phyloP scores from a whole-genome alignment of 2,797 vertebrate genomes.

The Poecilia wingei region DNA sequence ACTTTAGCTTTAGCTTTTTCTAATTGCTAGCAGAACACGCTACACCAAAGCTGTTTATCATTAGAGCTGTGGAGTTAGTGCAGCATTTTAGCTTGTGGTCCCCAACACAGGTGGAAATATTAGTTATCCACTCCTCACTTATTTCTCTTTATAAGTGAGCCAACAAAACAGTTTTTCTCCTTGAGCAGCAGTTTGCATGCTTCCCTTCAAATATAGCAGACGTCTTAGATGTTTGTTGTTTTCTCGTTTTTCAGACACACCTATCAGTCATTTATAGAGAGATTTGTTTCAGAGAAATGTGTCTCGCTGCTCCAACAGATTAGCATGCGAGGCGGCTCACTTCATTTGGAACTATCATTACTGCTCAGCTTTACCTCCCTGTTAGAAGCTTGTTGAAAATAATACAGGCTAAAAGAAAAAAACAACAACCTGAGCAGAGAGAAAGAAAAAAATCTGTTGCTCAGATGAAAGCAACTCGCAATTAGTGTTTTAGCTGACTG shows the following conservation, averaged over 20 bases:
- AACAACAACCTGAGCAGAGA: constrained; percentile 7
- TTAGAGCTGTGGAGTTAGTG: no score
- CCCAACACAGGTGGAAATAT: neutral
- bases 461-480: constrained; percentile 7
- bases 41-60: no score
- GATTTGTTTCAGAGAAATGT: constrained; percentile 23
- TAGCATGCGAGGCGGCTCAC: constrained; percentile 23
- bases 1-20: neutral
- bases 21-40: neutral
- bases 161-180: neutral
- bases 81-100: no score
- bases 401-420: neutral
- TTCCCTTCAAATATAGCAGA: neutral
- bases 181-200: neutral
- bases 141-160: neutral
- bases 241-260: constrained; percentile 17
- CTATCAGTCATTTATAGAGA: constrained; percentile 25
- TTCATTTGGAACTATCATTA: constrained; percentile 25
- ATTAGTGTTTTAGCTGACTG: constrained; percentile 3
- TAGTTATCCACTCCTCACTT: neutral
- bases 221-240: constrained; percentile 16
- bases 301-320: constrained; percentile 11
- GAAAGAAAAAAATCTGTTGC: neutral
- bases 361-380: constrained; percentile 16
- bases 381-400: constrained; percentile 6